phyloP scores from a whole-genome alignment of 2,888 invertebrate species.

The Nomada hirtipes region DNA sequence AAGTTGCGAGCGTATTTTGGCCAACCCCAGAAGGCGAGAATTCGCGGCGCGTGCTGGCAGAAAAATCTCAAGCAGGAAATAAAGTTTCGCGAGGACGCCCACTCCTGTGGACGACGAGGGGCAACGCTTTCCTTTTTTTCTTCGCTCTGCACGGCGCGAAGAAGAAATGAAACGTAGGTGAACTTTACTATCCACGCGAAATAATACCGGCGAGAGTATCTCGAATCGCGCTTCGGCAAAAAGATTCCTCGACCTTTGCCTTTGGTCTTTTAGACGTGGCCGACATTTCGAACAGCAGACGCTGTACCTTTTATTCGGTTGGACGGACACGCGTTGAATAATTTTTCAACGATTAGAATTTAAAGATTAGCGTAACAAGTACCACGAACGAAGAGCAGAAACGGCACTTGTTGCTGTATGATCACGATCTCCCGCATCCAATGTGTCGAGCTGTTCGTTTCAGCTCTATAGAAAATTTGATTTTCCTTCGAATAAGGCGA shows the following conservation, averaged over 20 bases:
- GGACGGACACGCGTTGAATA: too few relatives aligned
- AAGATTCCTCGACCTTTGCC: background rate
- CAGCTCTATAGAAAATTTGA: too few relatives aligned
- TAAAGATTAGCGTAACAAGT: too few relatives aligned
- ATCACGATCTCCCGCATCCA: too few relatives aligned
- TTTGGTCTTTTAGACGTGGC: too few relatives aligned
- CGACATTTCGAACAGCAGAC: too few relatives aligned
- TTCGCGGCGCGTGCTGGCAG: conserved; percentile 7
- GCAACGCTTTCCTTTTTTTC: conserved; percentile 4
- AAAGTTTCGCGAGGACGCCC: conserved; percentile 20
- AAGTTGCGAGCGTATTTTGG: conserved; percentile 5
- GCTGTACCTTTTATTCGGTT: too few relatives aligned
- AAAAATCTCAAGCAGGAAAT: conserved; percentile 29
- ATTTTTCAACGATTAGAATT: too few relatives aligned
- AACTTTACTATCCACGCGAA: conserved; percentile 18
- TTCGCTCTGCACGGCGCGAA: background rate
- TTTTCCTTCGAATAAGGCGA: too few relatives aligned
- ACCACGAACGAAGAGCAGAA: too few relatives aligned
- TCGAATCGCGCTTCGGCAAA: conserved; percentile 22
- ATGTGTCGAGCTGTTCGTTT: too few relatives aligned
- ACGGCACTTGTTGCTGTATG: too few relatives aligned
- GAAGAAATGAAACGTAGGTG: conserved; percentile 3
- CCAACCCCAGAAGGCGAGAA: background rate
- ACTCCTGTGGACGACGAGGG: background rate
- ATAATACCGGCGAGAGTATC: conserved; percentile 25